Percentiles rank a stretch among this genome's conserved stretches.
Evolutionary conservation across 2,797 vertebrate genomes (phyloP).

Genomic region (Molothrus ater): DNA sequence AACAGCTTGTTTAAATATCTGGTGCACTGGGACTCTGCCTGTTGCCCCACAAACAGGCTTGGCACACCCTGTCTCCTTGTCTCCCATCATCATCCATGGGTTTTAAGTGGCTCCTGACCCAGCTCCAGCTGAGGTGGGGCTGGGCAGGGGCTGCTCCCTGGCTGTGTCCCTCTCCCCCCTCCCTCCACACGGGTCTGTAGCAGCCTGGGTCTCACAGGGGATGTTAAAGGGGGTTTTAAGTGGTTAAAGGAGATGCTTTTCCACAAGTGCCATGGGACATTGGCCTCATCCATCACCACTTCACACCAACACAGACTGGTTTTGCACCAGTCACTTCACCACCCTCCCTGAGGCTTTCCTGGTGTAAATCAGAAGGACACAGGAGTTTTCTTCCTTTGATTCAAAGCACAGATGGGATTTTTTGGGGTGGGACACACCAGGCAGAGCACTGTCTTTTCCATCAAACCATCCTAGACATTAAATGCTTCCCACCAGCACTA

Average conservation of each 20-base stretch:
- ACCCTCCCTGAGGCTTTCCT: not conserved
- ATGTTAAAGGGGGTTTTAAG: not conserved
- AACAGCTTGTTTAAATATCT: not conserved
- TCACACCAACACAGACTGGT: not conserved
- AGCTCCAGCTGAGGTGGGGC: not conserved
- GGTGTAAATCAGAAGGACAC: not conserved
- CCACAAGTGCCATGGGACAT: accelerated
- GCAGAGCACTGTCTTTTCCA: not conserved
- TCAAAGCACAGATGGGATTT: not conserved
- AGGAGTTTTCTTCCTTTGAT: not conserved
- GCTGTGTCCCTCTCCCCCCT: not conserved
- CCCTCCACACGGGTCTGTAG: too few relatives aligned
- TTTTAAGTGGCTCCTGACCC: not conserved
- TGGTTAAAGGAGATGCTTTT: not conserved
- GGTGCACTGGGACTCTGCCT: not conserved
- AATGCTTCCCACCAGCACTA: not conserved
- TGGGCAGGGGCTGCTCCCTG: not conserved
- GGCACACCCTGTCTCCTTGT: accelerated
- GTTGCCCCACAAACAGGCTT: not conserved
- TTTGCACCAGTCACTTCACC: not conserved
- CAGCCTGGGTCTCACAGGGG: not conserved
- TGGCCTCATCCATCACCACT: not conserved
- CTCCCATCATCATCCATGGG: not conserved
- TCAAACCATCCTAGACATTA: not conserved
- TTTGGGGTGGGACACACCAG: accelerated